These are phyloP conservation scores for Campaea margaritaria DNA, from an alignment of 2,888 invertebrate species.

Conservation along the genomic window DNA sequence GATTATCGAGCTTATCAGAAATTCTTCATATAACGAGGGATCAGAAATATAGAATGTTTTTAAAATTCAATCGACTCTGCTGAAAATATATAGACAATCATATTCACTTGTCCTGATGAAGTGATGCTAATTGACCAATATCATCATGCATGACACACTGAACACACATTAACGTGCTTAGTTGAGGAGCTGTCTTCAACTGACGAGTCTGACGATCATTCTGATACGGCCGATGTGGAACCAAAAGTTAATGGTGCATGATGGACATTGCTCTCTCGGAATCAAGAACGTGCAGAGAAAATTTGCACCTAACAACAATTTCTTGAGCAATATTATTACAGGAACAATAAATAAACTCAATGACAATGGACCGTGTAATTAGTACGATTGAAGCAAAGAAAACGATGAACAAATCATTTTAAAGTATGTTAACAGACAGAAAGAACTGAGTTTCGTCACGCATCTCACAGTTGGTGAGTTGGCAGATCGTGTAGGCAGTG, in stretches of 20 bases:
- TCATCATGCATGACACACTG: slow-evolving; percentile 33
- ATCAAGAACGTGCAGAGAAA: slow-evolving; percentile 49
- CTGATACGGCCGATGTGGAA: slow-evolving; percentile 58
- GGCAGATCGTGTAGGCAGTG: slow-evolving; percentile 20
- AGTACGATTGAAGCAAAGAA: slow-evolving; percentile 11
- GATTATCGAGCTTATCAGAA: too few relatives aligned
- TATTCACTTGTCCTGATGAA: slow-evolving; percentile 45
- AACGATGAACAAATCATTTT: neutral
- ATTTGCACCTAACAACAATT: slow-evolving; percentile 24
- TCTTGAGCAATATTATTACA: slow-evolving; percentile 3
- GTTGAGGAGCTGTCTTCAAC: slow-evolving; percentile 37
- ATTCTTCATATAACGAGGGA: too few relatives aligned
- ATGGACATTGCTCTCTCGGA: slow-evolving; percentile 72
- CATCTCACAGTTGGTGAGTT: slow-evolving; percentile 14
- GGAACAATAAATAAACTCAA: slow-evolving; percentile 8
- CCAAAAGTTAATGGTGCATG: slow-evolving; percentile 77
- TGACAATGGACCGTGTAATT: slow-evolving; percentile 8
- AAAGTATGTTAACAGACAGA: neutral
- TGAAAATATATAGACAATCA: too few relatives aligned
- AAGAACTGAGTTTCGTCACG: slow-evolving; percentile 18
- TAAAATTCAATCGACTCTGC: neutral
- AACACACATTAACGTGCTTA: slow-evolving; percentile 41
- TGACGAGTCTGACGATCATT: slow-evolving; percentile 52
- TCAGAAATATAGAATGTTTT: too few relatives aligned
- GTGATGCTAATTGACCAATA: slow-evolving; percentile 46